These are phyloP conservation scores for Bucorvus abyssinicus DNA, from an alignment of 2,797 vertebrate species.

Conservation along the genomic window DNA sequence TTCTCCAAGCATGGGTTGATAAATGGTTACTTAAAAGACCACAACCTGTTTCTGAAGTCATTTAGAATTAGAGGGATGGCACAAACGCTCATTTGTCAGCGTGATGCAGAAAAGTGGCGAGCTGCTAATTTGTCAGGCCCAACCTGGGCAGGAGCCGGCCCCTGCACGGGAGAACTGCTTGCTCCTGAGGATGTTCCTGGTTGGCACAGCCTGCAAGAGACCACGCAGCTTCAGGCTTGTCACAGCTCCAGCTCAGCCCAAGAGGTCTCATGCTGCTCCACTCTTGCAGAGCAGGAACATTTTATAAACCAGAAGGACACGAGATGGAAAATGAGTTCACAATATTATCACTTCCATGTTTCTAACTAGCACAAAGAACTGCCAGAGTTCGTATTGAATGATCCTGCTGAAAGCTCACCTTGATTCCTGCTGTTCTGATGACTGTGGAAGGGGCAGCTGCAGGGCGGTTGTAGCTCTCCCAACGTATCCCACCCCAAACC, in stretches of 20 bases:
- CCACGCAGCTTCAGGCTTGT: neutral
- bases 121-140: neutral
- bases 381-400: neutral
- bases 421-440: fast-evolving
- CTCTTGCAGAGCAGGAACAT: neutral
- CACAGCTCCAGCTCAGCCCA: neutral
- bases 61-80: neutral
- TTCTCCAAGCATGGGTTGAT: neutral
- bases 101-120: fast-evolving
- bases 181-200: neutral
- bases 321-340: neutral
- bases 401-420: neutral
- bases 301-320: neutral
- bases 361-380: neutral
- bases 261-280: neutral
- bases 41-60: neutral
- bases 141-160: neutral
- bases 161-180: fast-evolving
- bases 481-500: neutral
- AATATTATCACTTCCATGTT: neutral
- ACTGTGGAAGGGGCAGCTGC: fast-evolving
- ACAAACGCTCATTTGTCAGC: neutral
- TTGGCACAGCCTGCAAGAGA: fast-evolving
- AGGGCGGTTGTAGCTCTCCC: neutral
- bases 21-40: neutral